Conservation (phyloP, 2,888 invertebrate genomes). For the Entomobrya proxima region DNA sequence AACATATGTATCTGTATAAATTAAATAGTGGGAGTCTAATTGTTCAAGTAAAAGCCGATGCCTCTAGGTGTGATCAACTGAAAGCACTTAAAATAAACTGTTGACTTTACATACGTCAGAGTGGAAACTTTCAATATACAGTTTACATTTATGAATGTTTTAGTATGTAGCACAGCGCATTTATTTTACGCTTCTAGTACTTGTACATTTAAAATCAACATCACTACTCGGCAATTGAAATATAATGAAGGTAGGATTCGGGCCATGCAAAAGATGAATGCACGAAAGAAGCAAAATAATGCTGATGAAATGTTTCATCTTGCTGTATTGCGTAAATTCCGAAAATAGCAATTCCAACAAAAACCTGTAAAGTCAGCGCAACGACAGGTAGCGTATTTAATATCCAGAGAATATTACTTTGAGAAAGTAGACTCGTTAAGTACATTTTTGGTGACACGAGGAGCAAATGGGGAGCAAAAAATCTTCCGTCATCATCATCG, state of each 20-base stretch:
- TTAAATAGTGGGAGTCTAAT: no score
- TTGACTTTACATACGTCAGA: no score
- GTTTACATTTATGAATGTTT: no score
- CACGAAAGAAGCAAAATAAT: not conserved
- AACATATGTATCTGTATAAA: no score
- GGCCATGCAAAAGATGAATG: not conserved
- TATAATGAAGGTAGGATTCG: not conserved
- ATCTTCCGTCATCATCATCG: slow-evolving; percentile 2
- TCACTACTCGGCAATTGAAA: not conserved
- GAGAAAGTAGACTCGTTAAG: slow-evolving; percentile 5
- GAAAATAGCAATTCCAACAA: not conserved
- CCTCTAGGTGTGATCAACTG: no score
- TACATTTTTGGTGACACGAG: slow-evolving; percentile 12
- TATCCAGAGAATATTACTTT: not conserved
- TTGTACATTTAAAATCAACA: not conserved
- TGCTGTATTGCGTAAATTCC: not conserved
- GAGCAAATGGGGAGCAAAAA: not conserved
- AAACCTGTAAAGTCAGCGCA: not conserved
- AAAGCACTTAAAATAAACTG: no score
- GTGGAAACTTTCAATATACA: no score
- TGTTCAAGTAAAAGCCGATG: no score
- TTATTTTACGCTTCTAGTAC: no score
- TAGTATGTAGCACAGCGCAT: no score
- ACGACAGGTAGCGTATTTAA: slow-evolving; percentile 27
- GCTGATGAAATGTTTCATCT: not conserved